Evolutionary conservation across 1,140 invertebrate genomes (phyloP).

Genomic region (Palaemon carinicauda): DNA sequence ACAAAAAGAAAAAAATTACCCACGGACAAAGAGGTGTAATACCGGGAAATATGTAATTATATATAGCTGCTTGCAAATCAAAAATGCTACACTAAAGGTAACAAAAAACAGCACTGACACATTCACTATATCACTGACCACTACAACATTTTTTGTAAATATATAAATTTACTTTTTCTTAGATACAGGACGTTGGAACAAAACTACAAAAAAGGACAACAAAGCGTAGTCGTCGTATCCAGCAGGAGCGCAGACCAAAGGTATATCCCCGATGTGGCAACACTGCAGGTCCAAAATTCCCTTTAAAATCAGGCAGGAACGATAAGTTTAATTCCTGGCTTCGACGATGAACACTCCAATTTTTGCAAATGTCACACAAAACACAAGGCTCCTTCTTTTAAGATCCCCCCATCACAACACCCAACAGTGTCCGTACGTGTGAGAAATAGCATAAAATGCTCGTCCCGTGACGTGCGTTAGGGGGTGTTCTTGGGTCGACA

Average conservation of each 20-base stretch:
- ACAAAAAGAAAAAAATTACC: no score
- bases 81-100: no score
- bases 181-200: no score
- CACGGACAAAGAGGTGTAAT: no score
- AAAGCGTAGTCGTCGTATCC: neutral
- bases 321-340: constrained; percentile 4
- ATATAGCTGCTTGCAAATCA: no score
- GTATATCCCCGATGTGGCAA: constrained; percentile 40
- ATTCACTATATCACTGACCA: no score
- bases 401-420: neutral
- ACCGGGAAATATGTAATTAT: no score
- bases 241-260: neutral
- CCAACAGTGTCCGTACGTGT: neutral
- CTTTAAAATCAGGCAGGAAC: neutral
- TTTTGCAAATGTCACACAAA: constrained; percentile 24
- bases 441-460: constrained; percentile 20
- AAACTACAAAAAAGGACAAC: no score
- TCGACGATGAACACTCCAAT: neutral
- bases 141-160: no score
- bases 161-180: no score
- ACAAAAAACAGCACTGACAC: no score
- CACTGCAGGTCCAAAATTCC: constrained; percentile 16
- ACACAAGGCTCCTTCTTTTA: constrained; percentile 17
- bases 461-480: constrained; percentile 1
- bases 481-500: constrained; percentile 37